These are phyloP conservation scores for Sinodicranocentrus sp. DNA, from an alignment of 2,888 invertebrate species.

Conservation along the genomic window DNA sequence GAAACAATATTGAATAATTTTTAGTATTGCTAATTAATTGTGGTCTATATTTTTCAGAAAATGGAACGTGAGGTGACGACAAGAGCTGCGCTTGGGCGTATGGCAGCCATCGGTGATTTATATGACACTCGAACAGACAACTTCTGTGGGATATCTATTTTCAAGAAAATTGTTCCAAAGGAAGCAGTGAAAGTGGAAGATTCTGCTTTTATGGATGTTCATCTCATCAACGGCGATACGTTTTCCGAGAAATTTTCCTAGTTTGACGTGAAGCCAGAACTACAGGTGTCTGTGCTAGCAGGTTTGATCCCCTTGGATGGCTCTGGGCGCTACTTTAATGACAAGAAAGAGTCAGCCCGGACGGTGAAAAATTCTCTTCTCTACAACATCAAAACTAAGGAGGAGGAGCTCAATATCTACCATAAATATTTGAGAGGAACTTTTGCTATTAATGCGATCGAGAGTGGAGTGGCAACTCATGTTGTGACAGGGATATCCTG, in stretches of 20 bases:
- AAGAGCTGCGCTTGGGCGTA: constrained; percentile 48
- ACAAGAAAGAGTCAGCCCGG: constrained; percentile 45
- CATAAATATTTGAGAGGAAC: constrained; percentile 48
- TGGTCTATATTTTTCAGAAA: no score
- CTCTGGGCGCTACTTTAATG: constrained; percentile 43
- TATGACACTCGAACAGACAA: constrained; percentile 55
- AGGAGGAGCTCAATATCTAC: constrained; percentile 45
- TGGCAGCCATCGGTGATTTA: constrained; percentile 40
- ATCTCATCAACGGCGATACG: not conserved
- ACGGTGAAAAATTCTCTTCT: constrained; percentile 51
- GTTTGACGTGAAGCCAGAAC: constrained; percentile 38
- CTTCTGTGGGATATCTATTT: constrained; percentile 52
- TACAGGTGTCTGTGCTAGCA: constrained; percentile 36
- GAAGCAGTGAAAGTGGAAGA: constrained; percentile 10
- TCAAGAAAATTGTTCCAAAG: constrained; percentile 33
- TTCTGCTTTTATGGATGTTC: constrained; percentile 27
- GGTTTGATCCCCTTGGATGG: constrained; percentile 39
- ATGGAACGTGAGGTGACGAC: not conserved
- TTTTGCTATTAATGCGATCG: constrained; percentile 45
- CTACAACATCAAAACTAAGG: constrained; percentile 59
- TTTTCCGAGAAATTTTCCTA: not conserved
- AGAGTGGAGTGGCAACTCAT: constrained; percentile 53
- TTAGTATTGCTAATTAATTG: no score
- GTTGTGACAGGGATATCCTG: constrained; percentile 52
- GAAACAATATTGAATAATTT: no score